Evolutionary conservation across 2,888 invertebrate species (phyloP).

Genomic region (Nemotelus nigrinus): DNA sequence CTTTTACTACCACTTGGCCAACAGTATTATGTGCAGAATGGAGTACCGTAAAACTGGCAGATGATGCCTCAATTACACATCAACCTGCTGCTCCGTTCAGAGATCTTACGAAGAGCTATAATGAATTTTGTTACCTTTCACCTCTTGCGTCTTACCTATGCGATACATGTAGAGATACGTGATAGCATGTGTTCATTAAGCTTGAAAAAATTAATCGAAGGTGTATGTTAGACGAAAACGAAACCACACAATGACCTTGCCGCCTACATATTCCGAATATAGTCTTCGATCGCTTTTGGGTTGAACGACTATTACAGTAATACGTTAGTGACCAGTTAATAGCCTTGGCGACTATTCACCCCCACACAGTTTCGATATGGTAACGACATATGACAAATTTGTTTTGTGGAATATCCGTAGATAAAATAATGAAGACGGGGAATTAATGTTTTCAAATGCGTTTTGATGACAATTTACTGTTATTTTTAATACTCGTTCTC

Average conservation of each 20-base stretch:
- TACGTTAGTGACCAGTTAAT: neutral
- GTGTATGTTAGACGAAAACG: no score
- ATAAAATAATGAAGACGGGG: neutral
- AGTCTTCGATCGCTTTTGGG: constrained; percentile 12
- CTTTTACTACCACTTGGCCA: constrained; percentile 1
- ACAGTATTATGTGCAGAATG: neutral
- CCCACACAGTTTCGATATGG: constrained; percentile 6
- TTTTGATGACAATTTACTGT: no score
- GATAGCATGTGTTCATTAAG: neutral
- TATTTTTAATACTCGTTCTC: no score
- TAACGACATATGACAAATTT: neutral
- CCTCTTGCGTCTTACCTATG: constrained; percentile 3
- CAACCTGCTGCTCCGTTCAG: constrained; percentile 12
- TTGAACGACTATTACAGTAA: neutral
- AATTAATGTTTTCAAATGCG: no score
- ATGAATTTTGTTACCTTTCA: constrained; percentile 31
- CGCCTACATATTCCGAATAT: constrained; percentile 35
- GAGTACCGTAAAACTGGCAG: constrained; percentile 5
- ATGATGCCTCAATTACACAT: constrained; percentile 41
- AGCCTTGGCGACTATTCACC: constrained; percentile 5
- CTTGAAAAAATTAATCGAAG: neutral
- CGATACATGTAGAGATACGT: neutral
- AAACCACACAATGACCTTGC: constrained; percentile 36
- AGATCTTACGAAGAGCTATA: constrained; percentile 5
- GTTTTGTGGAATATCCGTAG: neutral